Evolutionary conservation across 2,113 vertebrate species (phyloP), one percentile per base, ranked within the genome.

Genomic region (Hippocampus barbouri): DNA sequence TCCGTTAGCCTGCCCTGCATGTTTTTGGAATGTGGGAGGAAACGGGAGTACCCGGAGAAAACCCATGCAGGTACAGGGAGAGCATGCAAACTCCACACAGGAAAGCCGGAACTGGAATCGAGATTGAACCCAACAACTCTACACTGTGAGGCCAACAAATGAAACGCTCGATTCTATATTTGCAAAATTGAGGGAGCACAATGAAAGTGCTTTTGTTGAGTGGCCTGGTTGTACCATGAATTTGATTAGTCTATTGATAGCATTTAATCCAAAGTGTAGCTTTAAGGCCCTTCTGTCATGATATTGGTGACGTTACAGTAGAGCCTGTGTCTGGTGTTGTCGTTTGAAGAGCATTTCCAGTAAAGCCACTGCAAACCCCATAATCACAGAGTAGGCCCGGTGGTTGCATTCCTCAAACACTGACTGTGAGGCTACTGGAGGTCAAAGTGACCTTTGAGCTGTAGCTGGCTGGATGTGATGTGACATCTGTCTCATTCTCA

Each of bases 401-500:
- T 9, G 74, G 68, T 30, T 70, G 27, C 70, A 61, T 73, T 69
- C 30, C 45, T 59, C 47, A 30, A 60, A 60, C 23, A 30, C 25
- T 60, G 57, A 30, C 25, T 18, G 14, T 30, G 57, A 18, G 57
- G 25, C 15, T 15, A 7, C 15, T 34, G 25, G 63, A 76, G 75
- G 63, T 83, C 43, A 23, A 70, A 79, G 70, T 83, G 83, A 87
- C 82, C 84, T 87, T 81, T 83, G 80, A 78, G 69, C 77, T 60
- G 66, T 69, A 66, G 51, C 74, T 73, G 71, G 53, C 74, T 69
- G 70, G 75, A 66, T 66, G 73, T 83, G 76, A 82, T 82, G 77
- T 61, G 81, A 86, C 89, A 83, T 83, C 78, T 80, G 81, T 84
- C 81, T 84, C 79, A 69, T 70, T 79, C 84, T 80, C 88, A 86